Evolutionary conservation across 2,113 vertebrate genomes (phyloP), one percentile per base, ranked within the genome.

Genomic region (Calonectris borealis): DNA sequence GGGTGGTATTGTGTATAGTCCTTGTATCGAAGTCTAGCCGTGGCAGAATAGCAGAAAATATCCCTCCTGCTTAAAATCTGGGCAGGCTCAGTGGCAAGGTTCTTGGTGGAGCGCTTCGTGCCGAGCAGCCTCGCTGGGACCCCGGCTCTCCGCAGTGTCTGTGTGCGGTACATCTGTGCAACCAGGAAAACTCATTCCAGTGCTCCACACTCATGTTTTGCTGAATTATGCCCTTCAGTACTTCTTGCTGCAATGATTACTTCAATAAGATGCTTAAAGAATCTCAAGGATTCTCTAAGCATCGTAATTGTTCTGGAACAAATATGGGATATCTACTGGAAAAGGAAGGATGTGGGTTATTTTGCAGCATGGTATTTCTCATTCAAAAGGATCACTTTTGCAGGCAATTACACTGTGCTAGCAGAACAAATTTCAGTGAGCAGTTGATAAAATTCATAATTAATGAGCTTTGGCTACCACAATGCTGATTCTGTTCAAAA

Each of bases 401-500:
- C 25, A 86, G 82, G 55, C 68, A n/a, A 16, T 71, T 88, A 14
- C n/a, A 10, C 71, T 29, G 34, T 70, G 64, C 79, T 55, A 64
- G 82, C 60, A 86, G 95, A 94, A 78, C 15, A 70, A 80, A 92
- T 81, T 42, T 77, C 36, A 57, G 68, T 9, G 34, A 95, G 7
- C 60, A 92, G 88, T 68, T 90, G 86, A 86, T 92, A 91, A 94
- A 89, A 96, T 93, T 91, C 38, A 84, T 94, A 94, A 94, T 95
- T 96, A 82, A 97, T 94, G 90, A 92, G 86, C 65, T 94, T 94
- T 90, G 90, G 79, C 92, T 96, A 64, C 75, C 64, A 81, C 58
- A 38, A 8, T 21, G 68, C 85, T 92, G 86, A 92, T 92, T 86
- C 55, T 52, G 48, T 93, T 95, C 77, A 84, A 93, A 96, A 86